Percentiles rank a stretch among this genome's conserved stretches.
These are phyloP conservation scores for Lophotriccus pileatus DNA, from an alignment of 2,797 vertebrate genomes.

Conservation along the genomic window DNA sequence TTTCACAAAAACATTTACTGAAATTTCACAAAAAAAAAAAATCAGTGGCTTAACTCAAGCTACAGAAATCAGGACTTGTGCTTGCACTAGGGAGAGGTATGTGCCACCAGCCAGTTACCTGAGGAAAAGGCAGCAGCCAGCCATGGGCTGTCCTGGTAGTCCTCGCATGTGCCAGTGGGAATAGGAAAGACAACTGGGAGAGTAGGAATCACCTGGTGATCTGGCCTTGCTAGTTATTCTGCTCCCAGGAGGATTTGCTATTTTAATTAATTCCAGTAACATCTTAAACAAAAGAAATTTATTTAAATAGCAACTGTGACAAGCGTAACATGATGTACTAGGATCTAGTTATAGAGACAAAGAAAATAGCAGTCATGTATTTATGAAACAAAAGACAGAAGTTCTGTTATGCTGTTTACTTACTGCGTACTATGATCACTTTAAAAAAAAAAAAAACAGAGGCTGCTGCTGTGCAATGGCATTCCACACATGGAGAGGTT, in stretches of 20 bases:
- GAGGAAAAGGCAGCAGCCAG: background rate
- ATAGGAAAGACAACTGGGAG: background rate
- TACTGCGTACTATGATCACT: background rate
- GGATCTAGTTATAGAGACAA: background rate
- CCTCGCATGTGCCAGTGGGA: fast-evolving
- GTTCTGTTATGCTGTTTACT: background rate
- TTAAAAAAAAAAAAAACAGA: background rate
- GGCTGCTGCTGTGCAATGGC: background rate
- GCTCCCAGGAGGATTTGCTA: background rate
- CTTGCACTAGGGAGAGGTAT: background rate
- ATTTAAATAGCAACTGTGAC: background rate
- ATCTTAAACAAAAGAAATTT: background rate
- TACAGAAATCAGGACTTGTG: background rate
- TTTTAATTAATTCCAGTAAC: background rate
- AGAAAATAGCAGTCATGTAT: background rate
- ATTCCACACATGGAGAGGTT: fast-evolving
- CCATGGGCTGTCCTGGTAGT: fast-evolving
- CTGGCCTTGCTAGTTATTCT: background rate
- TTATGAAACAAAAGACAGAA: background rate
- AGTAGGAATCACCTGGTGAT: background rate
- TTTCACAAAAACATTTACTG: background rate
- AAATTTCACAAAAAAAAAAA: background rate
- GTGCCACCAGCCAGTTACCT: background rate
- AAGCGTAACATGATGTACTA: background rate
- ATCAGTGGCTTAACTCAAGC: background rate